A percentile compares a stretch with the other conserved stretches of the same genome.
These are phyloP conservation scores for Arctia plantaginis DNA, from an alignment of 2,888 invertebrate genomes.

Conservation along the genomic window DNA sequence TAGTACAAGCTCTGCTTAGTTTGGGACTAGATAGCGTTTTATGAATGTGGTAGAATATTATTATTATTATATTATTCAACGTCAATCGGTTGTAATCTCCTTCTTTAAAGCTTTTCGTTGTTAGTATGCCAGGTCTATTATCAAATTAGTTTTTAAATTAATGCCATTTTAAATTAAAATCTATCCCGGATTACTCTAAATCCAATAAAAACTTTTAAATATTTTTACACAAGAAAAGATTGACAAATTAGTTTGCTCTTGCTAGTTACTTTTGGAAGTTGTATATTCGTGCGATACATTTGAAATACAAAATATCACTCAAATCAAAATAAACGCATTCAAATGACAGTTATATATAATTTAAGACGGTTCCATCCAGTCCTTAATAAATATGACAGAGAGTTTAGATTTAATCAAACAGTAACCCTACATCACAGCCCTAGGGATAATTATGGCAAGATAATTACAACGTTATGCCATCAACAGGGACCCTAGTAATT, in stretches of 20 bases:
- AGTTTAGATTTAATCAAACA: background rate
- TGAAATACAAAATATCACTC: background rate
- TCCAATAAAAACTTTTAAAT: too few species aligned
- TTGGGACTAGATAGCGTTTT: too few species aligned
- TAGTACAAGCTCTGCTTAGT: too few species aligned
- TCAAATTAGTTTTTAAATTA: too few species aligned
- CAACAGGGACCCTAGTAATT: constrained; percentile 60
- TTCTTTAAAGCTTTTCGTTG: too few species aligned
- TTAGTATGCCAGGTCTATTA: too few species aligned
- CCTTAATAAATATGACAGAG: background rate
- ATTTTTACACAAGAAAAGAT: too few species aligned
- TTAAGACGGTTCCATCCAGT: background rate
- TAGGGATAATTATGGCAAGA: constrained; percentile 29
- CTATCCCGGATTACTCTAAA: too few species aligned
- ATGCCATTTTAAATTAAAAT: too few species aligned
- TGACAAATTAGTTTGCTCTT: background rate
- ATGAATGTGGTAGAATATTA: too few species aligned
- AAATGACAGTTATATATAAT: background rate
- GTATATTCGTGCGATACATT: background rate
- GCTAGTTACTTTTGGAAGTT: background rate
- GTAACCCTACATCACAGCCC: constrained; percentile 2
- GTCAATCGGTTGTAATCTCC: too few species aligned
- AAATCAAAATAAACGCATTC: background rate
- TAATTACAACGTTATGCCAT: constrained; percentile 62
- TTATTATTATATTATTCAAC: too few species aligned